These are phyloP conservation scores for Menura novaehollandiae DNA, from an alignment of 2,113 vertebrate species.

Conservation along the genomic window DNA sequence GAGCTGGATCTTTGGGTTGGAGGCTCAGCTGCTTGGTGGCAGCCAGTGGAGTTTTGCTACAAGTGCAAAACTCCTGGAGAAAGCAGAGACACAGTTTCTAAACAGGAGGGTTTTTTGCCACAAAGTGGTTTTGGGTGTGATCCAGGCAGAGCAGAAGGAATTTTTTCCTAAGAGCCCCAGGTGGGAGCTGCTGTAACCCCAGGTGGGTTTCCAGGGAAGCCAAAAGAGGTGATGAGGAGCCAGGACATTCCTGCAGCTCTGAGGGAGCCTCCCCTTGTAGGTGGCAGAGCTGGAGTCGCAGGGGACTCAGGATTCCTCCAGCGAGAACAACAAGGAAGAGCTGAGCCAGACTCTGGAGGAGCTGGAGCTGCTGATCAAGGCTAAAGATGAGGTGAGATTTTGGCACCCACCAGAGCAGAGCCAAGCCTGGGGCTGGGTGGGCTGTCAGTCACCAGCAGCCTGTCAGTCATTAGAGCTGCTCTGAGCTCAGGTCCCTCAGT, in stretches of 20 bases:
- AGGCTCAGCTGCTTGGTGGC: neutral
- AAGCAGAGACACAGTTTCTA: neutral
- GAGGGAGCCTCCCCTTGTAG: constrained; percentile 23
- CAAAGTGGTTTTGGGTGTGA: rapidly evolving
- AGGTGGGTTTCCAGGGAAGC: neutral
- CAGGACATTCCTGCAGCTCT: neutral
- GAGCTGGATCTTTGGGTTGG: neutral
- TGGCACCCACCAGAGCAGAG: neutral
- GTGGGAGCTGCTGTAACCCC: neutral
- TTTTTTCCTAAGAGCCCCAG: neutral
- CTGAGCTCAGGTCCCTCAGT: neutral
- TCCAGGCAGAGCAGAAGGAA: neutral
- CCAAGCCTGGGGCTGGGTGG: neutral
- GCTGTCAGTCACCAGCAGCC: neutral
- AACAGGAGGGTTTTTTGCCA: rapidly evolving
- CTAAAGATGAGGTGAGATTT: constrained; percentile 86
- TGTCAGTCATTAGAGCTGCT: neutral
- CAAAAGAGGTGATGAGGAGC: neutral
- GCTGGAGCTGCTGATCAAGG: constrained; percentile 87
- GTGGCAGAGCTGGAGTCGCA: constrained; percentile 88
- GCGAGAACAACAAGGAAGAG: constrained; percentile 81
- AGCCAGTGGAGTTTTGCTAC: neutral
- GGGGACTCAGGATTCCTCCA: constrained; percentile 66
- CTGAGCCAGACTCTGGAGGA: constrained; percentile 84
- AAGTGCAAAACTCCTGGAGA: neutral